Conservation (phyloP, 2,113 vertebrate genomes). For the Tylochromis polylepis region DNA sequence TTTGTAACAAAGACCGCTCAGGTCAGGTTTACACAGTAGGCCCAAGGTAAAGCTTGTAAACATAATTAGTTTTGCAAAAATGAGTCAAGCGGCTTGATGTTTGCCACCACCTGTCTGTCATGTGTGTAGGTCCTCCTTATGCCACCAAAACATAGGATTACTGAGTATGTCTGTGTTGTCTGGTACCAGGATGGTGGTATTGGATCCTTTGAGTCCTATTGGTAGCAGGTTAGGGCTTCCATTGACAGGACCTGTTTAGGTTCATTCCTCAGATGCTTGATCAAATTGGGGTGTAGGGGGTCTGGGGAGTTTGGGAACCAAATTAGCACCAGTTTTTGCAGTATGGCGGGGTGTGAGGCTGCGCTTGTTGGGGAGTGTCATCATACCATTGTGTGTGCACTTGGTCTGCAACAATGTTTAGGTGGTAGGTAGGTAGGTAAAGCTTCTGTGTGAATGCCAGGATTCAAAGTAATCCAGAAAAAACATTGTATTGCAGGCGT, state of each 20-base stretch:
- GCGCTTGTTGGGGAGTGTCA: background rate
- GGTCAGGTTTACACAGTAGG: slow-evolving; percentile 36
- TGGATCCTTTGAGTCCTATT: background rate
- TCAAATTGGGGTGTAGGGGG: background rate
- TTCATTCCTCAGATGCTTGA: background rate
- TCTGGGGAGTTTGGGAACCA: background rate
- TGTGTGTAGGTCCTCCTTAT: background rate
- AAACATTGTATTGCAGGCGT: background rate
- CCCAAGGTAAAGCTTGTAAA: slow-evolving; percentile 19
- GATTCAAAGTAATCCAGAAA: background rate
- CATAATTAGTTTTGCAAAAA: slow-evolving; percentile 1
- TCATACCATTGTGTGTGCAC: background rate
- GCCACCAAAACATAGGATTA: background rate
- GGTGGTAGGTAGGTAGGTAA: background rate
- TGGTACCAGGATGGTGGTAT: background rate
- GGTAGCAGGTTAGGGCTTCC: background rate
- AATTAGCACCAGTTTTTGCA: background rate
- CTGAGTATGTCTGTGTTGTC: background rate
- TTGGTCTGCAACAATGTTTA: background rate
- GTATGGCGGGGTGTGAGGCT: background rate
- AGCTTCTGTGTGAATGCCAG: accelerated
- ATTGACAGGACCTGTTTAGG: background rate
- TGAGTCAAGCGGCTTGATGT: background rate
- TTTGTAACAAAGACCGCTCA: background rate
- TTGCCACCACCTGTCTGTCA: background rate